A percentile compares a stretch with the other conserved stretches of the same genome.
Evolutionary conservation across 2,113 vertebrate genomes (phyloP).

Genomic region (Entelurus aequoreus): DNA sequence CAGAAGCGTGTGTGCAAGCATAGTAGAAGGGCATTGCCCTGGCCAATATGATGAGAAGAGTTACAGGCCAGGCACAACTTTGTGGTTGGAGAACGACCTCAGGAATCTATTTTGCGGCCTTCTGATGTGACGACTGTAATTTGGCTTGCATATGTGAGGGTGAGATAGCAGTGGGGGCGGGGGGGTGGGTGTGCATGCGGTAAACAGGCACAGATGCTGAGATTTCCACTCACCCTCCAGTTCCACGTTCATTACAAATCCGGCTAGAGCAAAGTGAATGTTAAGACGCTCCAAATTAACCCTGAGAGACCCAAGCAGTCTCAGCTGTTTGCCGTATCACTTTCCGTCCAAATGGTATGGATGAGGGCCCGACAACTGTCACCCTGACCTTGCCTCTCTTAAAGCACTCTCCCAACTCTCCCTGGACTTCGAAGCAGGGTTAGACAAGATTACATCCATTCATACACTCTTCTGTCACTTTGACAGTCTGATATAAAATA

Average conservation of each 20-base stretch:
- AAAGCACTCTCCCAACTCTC: conserved; percentile 48
- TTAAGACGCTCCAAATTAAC: conserved; percentile 67
- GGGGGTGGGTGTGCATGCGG: background rate
- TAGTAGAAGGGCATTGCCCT: conserved; percentile 21
- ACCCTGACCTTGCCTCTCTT: conserved; percentile 59
- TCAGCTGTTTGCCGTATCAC: conserved; percentile 72
- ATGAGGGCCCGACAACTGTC: conserved; percentile 65
- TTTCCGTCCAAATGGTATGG: conserved; percentile 69
- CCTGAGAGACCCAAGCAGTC: conserved; percentile 58
- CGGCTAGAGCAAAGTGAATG: conserved; percentile 54
- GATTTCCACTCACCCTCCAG: conserved; percentile 41
- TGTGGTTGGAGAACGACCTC: conserved; percentile 35
- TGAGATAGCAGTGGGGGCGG: background rate
- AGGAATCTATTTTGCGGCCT: conserved; percentile 34
- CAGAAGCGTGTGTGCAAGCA: background rate
- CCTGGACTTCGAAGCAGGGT: conserved; percentile 31
- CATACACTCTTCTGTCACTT: conserved; percentile 34
- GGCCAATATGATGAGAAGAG: conserved; percentile 32
- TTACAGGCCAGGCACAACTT: conserved; percentile 30
- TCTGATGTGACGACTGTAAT: conserved; percentile 19
- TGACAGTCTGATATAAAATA: conserved; percentile 1
- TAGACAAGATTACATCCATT: conserved; percentile 44
- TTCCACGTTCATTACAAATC: conserved; percentile 61
- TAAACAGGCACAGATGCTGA: conserved; percentile 42
- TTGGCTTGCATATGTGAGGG: background rate